Conservation (phyloP, 2,797 vertebrate species). For the Phoebastria nigripes region DNA sequence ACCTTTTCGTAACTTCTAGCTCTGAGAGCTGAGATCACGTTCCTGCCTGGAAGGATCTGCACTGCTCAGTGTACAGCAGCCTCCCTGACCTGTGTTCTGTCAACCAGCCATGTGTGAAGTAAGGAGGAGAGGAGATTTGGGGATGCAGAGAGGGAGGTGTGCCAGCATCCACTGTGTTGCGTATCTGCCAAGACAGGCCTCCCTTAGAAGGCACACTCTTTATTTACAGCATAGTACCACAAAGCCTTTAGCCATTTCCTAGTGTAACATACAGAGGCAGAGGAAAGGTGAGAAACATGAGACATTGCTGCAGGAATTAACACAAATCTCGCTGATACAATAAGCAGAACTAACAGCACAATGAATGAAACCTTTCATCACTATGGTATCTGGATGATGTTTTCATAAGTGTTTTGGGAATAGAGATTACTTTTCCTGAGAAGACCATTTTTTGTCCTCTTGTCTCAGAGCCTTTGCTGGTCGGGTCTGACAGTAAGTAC, state of each 20-base stretch:
- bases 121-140: neutral
- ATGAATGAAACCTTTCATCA: neutral
- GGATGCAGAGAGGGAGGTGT: neutral
- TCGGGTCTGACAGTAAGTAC: neutral
- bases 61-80: neutral
- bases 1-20: neutral
- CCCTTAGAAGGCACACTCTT: neutral
- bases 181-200: neutral
- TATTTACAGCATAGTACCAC: neutral
- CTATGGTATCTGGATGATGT: neutral
- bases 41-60: neutral
- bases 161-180: neutral
- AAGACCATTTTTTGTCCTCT: neutral
- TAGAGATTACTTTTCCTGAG: neutral
- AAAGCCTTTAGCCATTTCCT: neutral
- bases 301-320: neutral
- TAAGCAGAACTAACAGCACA: neutral
- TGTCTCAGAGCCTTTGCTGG: neutral
- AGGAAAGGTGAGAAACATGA: neutral
- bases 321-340: accelerated
- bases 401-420: neutral
- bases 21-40: neutral
- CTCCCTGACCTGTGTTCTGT: neutral
- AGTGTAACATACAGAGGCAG: neutral
- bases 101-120: neutral